Evolutionary conservation across 2,113 vertebrate species (phyloP), one percentile per base, ranked within the genome.

Genomic region (Otocyon megalotis): DNA sequence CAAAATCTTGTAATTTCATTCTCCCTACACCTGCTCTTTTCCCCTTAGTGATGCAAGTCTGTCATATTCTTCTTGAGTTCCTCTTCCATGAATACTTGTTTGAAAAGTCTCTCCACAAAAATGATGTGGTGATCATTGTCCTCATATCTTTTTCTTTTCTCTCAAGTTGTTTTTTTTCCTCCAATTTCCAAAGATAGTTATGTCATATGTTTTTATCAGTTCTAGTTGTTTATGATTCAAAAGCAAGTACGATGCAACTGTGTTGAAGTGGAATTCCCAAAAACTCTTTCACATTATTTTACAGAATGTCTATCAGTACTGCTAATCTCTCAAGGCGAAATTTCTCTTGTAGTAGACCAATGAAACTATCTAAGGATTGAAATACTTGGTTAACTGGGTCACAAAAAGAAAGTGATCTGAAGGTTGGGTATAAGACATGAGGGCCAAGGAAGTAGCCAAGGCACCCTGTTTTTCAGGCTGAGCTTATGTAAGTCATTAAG

Each of bases 231-330:
- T 76, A 69, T 83, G 22, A 1, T 88, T 43, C 8, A 76, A 62
- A 26, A 77, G 24, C 16, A 74, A 58, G 9, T 54, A 89, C 14
- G 13, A 58, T 67, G 48, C 8, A 56, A 11, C 8, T 88, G 50
- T 19, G 6, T 26, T 15, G 22, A 90, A 71, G 2, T 71, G 12
- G 13, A 72, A 88, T 65, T 53, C 12, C 12, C 9, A 43, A 93
- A 71, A 80, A 53, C 19, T 2, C 30, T 43, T 28, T 97, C 10
- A 56, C 2, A 19, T 37, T 56, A 93, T 96, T 96, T 69, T n/a
- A 63, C 8, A 91, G 17, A 53, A 32, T 19, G 3, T 63, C 20
- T 56, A 0, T 77, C 3, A 53, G 3, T 7, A 71, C 11, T 13
- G 1, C 15, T 9, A 56, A 10, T n/a, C 7, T 82, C 24, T 93